Conservation (phyloP, 2,888 invertebrate species). For the Diaphora mendica region DNA sequence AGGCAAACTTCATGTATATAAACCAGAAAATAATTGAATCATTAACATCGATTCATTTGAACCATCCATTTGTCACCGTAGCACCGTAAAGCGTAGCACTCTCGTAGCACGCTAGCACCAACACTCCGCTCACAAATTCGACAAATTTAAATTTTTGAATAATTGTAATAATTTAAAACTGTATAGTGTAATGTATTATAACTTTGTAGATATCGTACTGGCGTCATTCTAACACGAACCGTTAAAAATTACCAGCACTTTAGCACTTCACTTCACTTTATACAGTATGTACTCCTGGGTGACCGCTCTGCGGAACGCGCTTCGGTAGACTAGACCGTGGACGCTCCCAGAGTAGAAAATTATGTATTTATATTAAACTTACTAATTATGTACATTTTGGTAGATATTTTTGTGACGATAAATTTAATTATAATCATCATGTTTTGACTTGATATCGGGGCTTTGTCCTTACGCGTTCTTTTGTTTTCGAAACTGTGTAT, state of each 20-base stretch:
- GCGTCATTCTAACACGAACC: slow-evolving; percentile 79
- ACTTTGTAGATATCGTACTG: slow-evolving; percentile 67
- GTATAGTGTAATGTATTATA: slow-evolving; percentile 57
- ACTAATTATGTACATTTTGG: slow-evolving; percentile 74
- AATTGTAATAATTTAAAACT: slow-evolving; percentile 38
- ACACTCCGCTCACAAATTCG: slow-evolving; percentile 48
- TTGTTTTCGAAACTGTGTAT: slow-evolving; percentile 8
- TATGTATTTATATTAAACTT: slow-evolving; percentile 74
- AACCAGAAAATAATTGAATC: slow-evolving; percentile 7
- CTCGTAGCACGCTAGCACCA: slow-evolving; percentile 61
- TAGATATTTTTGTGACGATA: slow-evolving; percentile 63
- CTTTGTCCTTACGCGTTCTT: slow-evolving; percentile 24
- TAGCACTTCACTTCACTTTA: slow-evolving; percentile 74
- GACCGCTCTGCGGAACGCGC: slow-evolving; percentile 72
- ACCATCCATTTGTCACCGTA: slow-evolving; percentile 46
- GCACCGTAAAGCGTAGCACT: slow-evolving; percentile 62
- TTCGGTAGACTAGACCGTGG: slow-evolving; percentile 67
- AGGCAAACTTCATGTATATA: not conserved
- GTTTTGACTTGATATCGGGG: slow-evolving; percentile 40
- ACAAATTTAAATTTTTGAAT: slow-evolving; percentile 27
- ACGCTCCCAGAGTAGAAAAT: slow-evolving; percentile 52
- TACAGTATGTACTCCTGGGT: slow-evolving; percentile 62
- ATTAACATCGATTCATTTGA: slow-evolving; percentile 13
- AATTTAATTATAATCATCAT: slow-evolving; percentile 53
- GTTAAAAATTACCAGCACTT: slow-evolving; percentile 70